Evolutionary conservation across 2,797 vertebrate species (phyloP).

Genomic region (Halcyon smyrnensis): DNA sequence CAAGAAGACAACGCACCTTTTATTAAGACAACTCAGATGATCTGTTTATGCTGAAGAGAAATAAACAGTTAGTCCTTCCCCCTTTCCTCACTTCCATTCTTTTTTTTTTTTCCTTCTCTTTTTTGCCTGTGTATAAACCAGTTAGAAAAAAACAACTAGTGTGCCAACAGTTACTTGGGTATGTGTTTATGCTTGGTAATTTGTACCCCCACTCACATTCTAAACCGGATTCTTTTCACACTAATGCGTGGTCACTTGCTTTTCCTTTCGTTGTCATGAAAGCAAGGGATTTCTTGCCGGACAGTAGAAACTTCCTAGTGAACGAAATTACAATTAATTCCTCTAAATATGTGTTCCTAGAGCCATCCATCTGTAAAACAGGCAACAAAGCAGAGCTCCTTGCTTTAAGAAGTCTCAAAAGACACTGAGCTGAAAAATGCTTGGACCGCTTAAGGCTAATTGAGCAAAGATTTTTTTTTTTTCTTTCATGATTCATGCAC

Average conservation of each 20-base stretch:
- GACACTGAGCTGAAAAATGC: background rate
- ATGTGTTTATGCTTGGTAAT: constrained; percentile 86
- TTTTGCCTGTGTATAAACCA: background rate
- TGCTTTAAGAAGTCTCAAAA: background rate
- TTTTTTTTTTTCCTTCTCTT: background rate
- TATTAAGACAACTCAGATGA: background rate
- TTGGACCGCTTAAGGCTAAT: background rate
- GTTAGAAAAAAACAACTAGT: background rate
- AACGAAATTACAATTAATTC: constrained; percentile 70
- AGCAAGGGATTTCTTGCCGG: constrained; percentile 81
- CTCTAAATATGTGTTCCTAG: background rate
- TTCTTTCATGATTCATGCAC: background rate
- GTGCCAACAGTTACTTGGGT: constrained; percentile 73
- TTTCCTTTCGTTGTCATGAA: constrained; percentile 81
- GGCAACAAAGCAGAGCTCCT: background rate
- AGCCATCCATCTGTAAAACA: background rate
- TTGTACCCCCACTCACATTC: constrained; percentile 82
- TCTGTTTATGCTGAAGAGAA: background rate
- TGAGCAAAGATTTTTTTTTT: background rate
- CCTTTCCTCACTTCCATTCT: background rate
- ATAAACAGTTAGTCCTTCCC: background rate
- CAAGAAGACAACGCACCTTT: background rate
- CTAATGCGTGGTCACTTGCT: constrained; percentile 71
- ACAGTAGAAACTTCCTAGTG: constrained; percentile 81
- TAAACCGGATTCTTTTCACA: constrained; percentile 78